Evolutionary conservation across 2,113 vertebrate species (phyloP), one percentile per base, ranked within the genome.

Genomic region (Gracilinanus agilis): DNA sequence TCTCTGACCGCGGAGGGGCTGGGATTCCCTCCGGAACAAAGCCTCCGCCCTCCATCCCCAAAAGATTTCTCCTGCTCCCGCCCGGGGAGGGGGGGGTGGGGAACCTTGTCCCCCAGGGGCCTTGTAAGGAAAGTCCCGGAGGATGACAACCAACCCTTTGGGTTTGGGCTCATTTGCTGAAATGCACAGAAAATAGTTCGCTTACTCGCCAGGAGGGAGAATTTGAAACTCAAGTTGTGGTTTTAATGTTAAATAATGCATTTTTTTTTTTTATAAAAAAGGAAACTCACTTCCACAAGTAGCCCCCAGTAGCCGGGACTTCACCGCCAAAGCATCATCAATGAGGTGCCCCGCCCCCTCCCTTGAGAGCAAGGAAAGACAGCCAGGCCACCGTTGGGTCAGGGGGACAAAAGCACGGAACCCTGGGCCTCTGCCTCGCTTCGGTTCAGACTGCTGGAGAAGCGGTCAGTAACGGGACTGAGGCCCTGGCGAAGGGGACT

Each of bases 351-450:
- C 7, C 23, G 19, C n/a, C 29, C 25, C 5, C 19, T 9, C 6
- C 67, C 27, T 10, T 13, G 27, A 13, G 58, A 34, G 29, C 10
- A 29, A 34, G 29, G 12, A 67, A 34, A 67, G 58, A 3, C 34
- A 27, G 4, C 12, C 3, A 0, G 2, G 58, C 6, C 67, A 83
- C 9, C 0, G 6, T 19, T 12, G 19, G 12, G 4, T 75, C 29
- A n/a, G 34, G 11, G 34, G 11, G 13, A 6, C 1, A 49, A 49
- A 49, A 49, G n/a, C 49, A 49, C 5, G 49, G 49, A n/a, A n/a
- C n/a, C n/a, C n/a, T n/a, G n/a, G n/a, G n/a, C n/a, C n/a, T n/a
- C n/a, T n/a, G n/a, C n/a, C n/a, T n/a, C n/a, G n/a, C n/a, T n/a
- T n/a, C n/a, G n/a, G n/a, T n/a, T n/a, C n/a, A n/a, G n/a, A n/a